Percentiles rank a stretch among this genome's conserved stretches.
These are phyloP conservation scores for Drosophila melanocephala DNA, from an alignment of 2,888 invertebrate species.

Conservation along the genomic window DNA sequence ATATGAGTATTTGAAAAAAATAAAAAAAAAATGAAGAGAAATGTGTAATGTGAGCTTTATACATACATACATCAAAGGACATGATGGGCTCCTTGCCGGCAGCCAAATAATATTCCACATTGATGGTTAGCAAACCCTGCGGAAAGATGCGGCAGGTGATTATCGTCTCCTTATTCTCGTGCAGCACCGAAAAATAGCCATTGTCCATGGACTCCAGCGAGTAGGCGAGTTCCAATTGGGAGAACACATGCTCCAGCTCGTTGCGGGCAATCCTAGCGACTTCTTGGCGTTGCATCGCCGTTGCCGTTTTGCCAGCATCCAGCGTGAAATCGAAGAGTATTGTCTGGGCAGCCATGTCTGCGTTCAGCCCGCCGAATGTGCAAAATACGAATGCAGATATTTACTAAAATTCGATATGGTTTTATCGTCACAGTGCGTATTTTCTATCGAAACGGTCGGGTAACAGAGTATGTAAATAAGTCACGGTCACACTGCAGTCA, in stretches of 20 bases:
- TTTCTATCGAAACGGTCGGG: constrained; percentile 16
- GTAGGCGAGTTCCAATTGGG: constrained; percentile 89
- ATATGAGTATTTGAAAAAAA: constrained; percentile 7
- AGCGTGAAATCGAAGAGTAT: constrained; percentile 92
- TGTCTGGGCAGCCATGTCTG: constrained; percentile 91
- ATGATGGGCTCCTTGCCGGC: constrained; percentile 91
- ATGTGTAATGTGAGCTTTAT: constrained; percentile 13
- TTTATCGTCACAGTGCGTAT: constrained; percentile 19
- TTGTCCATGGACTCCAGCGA: constrained; percentile 89
- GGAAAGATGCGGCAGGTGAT: constrained; percentile 90
- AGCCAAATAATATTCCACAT: constrained; percentile 92
- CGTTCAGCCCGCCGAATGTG: constrained; percentile 49
- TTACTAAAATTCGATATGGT: constrained; percentile 13
- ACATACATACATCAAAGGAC: constrained; percentile 90
- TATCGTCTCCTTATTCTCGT: constrained; percentile 90
- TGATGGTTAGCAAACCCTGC: constrained; percentile 91
- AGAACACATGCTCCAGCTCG: constrained; percentile 90
- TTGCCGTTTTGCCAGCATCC: constrained; percentile 89
- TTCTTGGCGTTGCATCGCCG: constrained; percentile 88
- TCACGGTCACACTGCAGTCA: constrained; percentile 9
- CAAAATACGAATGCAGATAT: constrained; percentile 50
- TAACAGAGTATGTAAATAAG: constrained; percentile 6
- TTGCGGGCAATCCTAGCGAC: constrained; percentile 89
- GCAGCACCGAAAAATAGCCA: constrained; percentile 89
- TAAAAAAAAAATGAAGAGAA: not conserved